A percentile compares a stretch with the other conserved stretches of the same genome.
Conservation (phyloP, 2,113 vertebrate species). For the Oenanthe melanoleuca region DNA sequence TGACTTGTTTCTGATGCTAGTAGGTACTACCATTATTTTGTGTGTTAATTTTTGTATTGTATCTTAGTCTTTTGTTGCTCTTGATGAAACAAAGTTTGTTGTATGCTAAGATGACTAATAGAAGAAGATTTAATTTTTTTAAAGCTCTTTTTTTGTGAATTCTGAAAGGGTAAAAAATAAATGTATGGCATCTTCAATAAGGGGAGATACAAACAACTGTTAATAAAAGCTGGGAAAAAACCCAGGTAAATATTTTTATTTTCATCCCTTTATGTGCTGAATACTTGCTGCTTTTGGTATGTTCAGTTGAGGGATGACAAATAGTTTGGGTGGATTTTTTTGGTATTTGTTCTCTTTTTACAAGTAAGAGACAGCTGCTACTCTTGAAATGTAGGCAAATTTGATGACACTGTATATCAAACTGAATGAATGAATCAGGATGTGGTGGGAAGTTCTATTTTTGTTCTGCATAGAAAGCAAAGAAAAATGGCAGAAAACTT, state of each 20-base stretch:
- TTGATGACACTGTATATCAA: not conserved
- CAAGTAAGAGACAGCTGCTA: not conserved
- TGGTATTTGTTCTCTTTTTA: not conserved
- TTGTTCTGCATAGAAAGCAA: not conserved
- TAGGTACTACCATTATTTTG: not conserved
- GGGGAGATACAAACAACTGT: not conserved
- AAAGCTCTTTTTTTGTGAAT: not conserved
- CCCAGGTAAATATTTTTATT: not conserved
- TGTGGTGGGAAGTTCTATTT: not conserved
- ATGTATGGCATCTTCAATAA: not conserved
- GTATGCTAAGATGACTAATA: not conserved
- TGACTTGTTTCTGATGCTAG: not conserved
- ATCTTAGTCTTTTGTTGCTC: not conserved
- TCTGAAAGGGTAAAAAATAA: not conserved
- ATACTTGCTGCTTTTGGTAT: not conserved
- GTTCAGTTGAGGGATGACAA: not conserved
- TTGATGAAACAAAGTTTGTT: not conserved
- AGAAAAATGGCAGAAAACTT: not conserved
- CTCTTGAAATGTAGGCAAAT: not conserved
- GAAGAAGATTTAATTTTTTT: not conserved
- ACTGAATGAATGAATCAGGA: not conserved
- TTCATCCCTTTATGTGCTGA: not conserved
- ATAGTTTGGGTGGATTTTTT: not conserved
- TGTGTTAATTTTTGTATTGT: not conserved
- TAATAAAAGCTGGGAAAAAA: not conserved